phyloP scores from a whole-genome alignment of 2,113 vertebrate species.

The Neomonachus schauinslandi region DNA sequence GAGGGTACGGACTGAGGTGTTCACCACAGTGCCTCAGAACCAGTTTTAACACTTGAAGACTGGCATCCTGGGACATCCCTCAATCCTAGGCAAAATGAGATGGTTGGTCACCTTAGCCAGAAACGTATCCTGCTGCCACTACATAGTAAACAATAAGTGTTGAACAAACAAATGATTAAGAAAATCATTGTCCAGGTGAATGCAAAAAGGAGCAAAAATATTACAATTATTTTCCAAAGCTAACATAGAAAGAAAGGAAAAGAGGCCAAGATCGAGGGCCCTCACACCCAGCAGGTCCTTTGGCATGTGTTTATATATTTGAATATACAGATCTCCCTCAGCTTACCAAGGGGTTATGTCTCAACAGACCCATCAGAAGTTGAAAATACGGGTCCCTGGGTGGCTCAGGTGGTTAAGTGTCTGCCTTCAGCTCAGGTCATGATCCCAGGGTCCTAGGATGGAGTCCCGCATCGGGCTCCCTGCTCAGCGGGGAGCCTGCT shows the following conservation, averaged over 20 bases:
- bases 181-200: background rate
- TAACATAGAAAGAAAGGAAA: background rate
- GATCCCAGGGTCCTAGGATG: no score
- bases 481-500: no score
- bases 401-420: no score
- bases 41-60: background rate
- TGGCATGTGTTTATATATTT: background rate
- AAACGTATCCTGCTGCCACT: background rate
- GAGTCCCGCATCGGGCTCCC: no score
- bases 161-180: background rate
- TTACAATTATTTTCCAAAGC: background rate
- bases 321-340: background rate
- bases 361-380: background rate
- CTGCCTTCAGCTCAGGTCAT: no score
- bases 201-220: background rate
- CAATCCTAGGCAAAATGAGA: background rate
- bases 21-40: background rate
- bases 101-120: background rate
- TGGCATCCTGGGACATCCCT: background rate
- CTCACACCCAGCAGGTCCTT: background rate
- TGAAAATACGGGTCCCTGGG: background rate
- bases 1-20: background rate
- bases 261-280: background rate
- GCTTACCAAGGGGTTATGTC: background rate
- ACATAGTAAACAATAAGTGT: background rate